Percentiles rank a stretch among this genome's conserved stretches.
phyloP scores from a whole-genome alignment of 2,113 vertebrate genomes.

The Nesoenas mayeri region DNA sequence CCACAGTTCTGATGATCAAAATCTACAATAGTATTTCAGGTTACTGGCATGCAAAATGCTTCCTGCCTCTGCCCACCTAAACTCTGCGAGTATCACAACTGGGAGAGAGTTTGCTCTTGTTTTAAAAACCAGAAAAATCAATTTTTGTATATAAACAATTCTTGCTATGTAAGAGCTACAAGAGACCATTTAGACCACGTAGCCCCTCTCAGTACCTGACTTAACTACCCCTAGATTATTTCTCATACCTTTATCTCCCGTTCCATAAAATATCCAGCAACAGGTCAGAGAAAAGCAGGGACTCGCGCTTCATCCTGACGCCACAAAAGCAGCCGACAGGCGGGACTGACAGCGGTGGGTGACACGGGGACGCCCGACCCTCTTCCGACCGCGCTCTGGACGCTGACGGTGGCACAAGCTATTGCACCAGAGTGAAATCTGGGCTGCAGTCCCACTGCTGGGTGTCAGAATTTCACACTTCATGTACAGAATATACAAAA shows the following conservation, averaged over 20 bases:
- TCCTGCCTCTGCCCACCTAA: not conserved
- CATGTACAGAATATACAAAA: not conserved
- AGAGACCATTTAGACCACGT: not conserved
- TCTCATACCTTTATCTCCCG: not conserved
- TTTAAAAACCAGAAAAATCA: not conserved
- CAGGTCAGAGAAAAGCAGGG: not conserved
- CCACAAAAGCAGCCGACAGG: rapidly evolving
- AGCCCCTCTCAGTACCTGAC: not conserved
- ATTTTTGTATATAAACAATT: not conserved
- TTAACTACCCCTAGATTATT: not conserved
- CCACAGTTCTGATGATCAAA: not conserved
- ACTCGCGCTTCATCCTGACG: not conserved
- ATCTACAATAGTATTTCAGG: not conserved
- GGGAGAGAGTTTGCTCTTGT: not conserved
- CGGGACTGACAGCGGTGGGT: not conserved
- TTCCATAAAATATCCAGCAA: not conserved
- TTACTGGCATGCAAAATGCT: not conserved
- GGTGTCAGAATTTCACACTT: not conserved
- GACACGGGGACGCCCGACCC: not conserved
- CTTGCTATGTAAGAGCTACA: not conserved
- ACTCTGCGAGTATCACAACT: not conserved
- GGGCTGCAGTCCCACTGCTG: not conserved
- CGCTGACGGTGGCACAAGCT: not conserved
- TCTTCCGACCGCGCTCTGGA: not conserved
- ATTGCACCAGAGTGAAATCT: not conserved